A percentile compares a stretch with the other conserved stretches of the same genome.
Conservation (phyloP, 2,797 vertebrate genomes). For the Rhinoraja longicauda region DNA sequence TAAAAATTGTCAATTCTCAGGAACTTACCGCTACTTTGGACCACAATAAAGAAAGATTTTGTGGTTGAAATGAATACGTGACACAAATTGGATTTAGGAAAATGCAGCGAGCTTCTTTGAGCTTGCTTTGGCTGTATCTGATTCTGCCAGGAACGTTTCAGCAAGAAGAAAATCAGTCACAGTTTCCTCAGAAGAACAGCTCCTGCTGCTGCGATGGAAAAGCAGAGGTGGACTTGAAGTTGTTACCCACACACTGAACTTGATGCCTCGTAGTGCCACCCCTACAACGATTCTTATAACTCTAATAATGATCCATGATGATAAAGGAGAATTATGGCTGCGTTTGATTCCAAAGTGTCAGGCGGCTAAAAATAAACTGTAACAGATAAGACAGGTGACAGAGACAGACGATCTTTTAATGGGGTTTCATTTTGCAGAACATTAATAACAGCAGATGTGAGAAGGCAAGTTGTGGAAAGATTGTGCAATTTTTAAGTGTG, state of each 20-base stretch:
- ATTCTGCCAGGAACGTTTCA: background rate
- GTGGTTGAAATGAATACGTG: background rate
- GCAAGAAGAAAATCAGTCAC: background rate
- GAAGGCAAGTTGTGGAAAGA: background rate
- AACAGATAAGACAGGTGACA: background rate
- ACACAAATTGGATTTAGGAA: background rate
- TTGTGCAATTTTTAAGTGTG: background rate
- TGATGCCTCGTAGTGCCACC: background rate
- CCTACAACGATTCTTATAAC: background rate
- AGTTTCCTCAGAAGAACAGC: background rate
- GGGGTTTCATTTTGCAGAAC: background rate
- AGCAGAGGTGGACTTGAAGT: background rate
- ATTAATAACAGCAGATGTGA: background rate
- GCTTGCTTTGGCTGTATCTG: too few relatives aligned
- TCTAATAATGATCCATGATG: background rate
- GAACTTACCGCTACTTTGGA: background rate
- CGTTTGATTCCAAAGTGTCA: conserved; percentile 2
- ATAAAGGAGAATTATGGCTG: background rate
- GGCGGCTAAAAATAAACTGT: background rate
- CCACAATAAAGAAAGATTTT: background rate
- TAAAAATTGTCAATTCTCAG: background rate
- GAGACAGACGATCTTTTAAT: background rate
- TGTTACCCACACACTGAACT: background rate
- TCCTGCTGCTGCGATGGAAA: conserved; percentile 20
- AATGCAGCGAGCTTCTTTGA: background rate